A percentile compares a stretch with the other conserved stretches of the same genome.
phyloP scores from a whole-genome alignment of 2,797 vertebrate genomes.

The Gymnocypris eckloni region DNA sequence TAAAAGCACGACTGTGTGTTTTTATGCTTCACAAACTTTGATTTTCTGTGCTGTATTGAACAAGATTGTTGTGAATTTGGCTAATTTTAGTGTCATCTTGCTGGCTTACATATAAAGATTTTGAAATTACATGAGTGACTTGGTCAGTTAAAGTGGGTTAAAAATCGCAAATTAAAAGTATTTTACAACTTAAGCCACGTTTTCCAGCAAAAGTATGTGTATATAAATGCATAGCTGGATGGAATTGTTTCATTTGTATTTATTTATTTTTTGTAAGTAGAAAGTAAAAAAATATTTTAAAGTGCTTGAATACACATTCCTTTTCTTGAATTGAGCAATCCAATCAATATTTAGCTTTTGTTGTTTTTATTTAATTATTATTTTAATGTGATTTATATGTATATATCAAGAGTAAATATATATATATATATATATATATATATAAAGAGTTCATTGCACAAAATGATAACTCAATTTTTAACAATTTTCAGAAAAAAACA shows the following conservation, averaged over 20 bases:
- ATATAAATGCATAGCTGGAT: neutral
- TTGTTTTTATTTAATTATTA: too few species aligned
- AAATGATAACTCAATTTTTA: too few species aligned
- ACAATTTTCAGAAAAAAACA: too few species aligned
- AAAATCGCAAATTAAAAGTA: neutral
- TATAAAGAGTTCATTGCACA: too few species aligned
- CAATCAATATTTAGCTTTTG: neutral
- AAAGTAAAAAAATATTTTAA: too few species aligned
- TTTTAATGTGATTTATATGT: too few species aligned
- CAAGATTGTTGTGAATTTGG: neutral
- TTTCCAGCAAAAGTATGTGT: neutral
- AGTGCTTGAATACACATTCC: neutral
- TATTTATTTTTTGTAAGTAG: neutral
- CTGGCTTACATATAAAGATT: neutral
- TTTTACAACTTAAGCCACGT: neutral
- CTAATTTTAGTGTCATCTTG: neutral
- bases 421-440: too few species aligned
- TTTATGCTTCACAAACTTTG: constrained; percentile 6
- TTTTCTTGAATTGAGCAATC: neutral
- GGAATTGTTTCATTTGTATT: neutral
- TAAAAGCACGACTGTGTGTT: neutral
- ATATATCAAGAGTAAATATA: too few species aligned
- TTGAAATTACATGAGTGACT: neutral
- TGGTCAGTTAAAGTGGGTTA: neutral
- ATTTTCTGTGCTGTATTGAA: neutral